phyloP scores from a whole-genome alignment of 2,797 vertebrate species.

The Sarcophilus harrisii region DNA sequence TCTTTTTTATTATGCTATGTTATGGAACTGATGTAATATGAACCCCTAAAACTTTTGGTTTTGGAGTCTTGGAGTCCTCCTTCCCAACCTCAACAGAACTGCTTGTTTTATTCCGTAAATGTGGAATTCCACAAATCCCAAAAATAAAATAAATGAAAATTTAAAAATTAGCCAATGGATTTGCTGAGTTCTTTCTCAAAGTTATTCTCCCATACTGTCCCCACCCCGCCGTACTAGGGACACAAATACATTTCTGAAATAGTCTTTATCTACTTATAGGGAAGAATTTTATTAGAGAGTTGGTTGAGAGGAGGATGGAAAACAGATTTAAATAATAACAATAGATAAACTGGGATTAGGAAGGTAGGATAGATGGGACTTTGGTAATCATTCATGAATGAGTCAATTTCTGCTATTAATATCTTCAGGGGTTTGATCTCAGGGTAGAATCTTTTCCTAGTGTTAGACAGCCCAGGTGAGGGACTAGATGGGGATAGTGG shows the following conservation, averaged over 20 bases:
- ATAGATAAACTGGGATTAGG: not conserved
- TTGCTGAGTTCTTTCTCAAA: not conserved
- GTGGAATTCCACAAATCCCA: not conserved
- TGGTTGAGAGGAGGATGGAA: not conserved
- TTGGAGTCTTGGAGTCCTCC: too few species aligned
- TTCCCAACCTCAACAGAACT: too few species aligned
- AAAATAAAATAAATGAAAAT: not conserved
- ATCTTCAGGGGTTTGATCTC: not conserved
- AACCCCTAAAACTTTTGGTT: too few species aligned
- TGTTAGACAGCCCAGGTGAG: not conserved
- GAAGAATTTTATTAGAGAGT: not conserved
- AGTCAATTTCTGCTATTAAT: not conserved
- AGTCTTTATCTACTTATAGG: not conserved
- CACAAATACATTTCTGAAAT: not conserved
- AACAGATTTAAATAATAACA: not conserved
- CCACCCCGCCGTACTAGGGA: not conserved
- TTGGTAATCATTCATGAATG: not conserved
- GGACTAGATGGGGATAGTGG: not conserved
- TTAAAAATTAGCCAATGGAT: not conserved
- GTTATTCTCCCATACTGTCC: not conserved
- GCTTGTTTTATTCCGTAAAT: not conserved
- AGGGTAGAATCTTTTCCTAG: not conserved
- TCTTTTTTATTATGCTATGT: not conserved
- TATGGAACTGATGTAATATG: not conserved
- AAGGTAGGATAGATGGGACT: not conserved